phyloP scores from a whole-genome alignment of 2,888 invertebrate genomes.

The Dynastes maya region DNA sequence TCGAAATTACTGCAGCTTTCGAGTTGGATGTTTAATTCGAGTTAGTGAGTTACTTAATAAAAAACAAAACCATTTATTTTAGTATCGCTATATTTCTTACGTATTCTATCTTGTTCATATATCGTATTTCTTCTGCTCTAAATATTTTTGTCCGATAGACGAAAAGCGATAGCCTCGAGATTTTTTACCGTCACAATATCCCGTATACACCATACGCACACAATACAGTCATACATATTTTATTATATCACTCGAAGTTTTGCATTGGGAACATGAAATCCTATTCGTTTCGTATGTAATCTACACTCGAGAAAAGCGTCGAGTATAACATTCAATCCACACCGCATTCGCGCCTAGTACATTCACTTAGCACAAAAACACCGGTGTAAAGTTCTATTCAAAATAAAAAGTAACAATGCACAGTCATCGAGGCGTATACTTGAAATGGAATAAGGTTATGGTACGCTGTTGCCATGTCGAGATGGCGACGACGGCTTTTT shows the following conservation, averaged over 20 bases:
- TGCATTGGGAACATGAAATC: slow-evolving; percentile 43
- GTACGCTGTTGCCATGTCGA: slow-evolving; percentile 31
- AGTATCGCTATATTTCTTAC: background rate
- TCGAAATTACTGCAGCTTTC: too few species aligned
- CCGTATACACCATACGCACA: background rate
- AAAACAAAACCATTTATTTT: too few species aligned
- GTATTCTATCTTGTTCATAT: background rate
- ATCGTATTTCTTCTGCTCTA: slow-evolving; percentile 37
- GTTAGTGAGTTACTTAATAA: too few species aligned
- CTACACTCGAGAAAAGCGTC: slow-evolving; percentile 39
- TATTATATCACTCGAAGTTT: slow-evolving; percentile 38
- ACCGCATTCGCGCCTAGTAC: slow-evolving; percentile 36
- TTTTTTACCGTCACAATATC: slow-evolving; percentile 39
- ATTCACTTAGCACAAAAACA: slow-evolving; percentile 45
- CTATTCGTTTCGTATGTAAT: slow-evolving; percentile 43
- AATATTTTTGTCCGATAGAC: slow-evolving; percentile 36
- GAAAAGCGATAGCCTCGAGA: slow-evolving; percentile 28
- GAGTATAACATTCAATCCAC: slow-evolving; percentile 41
- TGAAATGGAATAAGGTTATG: slow-evolving; percentile 49
- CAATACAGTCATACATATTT: background rate
- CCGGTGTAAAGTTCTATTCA: slow-evolving; percentile 48
- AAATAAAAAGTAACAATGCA: slow-evolving; percentile 49
- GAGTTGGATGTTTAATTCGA: too few species aligned
- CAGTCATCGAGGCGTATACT: slow-evolving; percentile 49
- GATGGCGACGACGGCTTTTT: background rate